Base-by-base conservation (phyloP, 1,140 invertebrate species). In the Drosophila oshimai region DNA sequence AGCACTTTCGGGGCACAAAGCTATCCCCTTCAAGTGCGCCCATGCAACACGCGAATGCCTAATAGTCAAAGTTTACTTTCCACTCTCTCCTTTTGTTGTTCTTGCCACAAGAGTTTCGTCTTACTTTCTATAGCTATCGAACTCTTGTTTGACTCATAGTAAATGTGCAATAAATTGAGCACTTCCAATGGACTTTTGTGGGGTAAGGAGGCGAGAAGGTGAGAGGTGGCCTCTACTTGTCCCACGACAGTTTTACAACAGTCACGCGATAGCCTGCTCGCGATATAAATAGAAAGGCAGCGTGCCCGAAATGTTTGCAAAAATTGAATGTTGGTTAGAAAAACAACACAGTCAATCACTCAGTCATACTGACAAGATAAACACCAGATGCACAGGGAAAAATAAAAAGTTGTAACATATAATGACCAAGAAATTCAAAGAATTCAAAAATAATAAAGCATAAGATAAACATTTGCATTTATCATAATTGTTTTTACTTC, bases 241-340 rank as follows among this genome's bases (percentile, higher is more conserved):
- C 36, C 31, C 34, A 57, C 39, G 47, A 49, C 39, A 37, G 31
- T 54, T 65, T 50, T 65, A 53, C 54, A 42, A 49, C 33, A 73
- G 81, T 74, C 81, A 86, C 81, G 81, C 81, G 77, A 83, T 74
- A 29, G 26, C 44, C 80, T 53, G 41, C 39, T 57, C 57, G 55
- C 45, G 75, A 60, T 86, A 86, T 80, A 86, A 75, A 87, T 76
- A 86, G 72, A 29, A 51, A 17, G 20, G 20, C 39, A 54, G 55
- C 61, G 62, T 83, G 79, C 74, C 73, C 55, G 61, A 74, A 77
- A 76, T 80, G 83, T 65, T 87, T 73, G 57, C 55, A 50, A 60
- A 77, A 87, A 87, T 87, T 87, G 81, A 87, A 87, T 80, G 54
- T 81, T 80, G 81, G 81, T 87, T 81, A 87, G 81, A 81, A 87